Evolutionary conservation across 2,888 invertebrate genomes (phyloP).

Genomic region (Eupsilia transversa): DNA sequence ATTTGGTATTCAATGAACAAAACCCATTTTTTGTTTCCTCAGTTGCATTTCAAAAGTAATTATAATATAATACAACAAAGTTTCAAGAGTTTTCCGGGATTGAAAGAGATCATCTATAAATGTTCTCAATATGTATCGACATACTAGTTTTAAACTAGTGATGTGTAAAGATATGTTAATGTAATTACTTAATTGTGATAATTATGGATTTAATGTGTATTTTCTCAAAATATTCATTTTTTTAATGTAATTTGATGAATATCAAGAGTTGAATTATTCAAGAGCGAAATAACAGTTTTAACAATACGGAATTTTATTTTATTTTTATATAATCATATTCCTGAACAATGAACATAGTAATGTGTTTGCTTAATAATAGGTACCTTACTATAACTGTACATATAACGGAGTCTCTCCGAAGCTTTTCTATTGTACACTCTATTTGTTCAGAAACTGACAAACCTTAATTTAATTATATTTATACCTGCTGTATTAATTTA

Average conservation of each 20-base stretch:
- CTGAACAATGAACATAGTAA: not conserved
- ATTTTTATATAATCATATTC: not conserved
- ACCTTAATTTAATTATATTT: not conserved
- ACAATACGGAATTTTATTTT: not conserved
- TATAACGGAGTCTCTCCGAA: not conserved
- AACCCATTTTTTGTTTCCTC: conserved; percentile 9
- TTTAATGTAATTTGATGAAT: not conserved
- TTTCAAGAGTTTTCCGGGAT: conserved; percentile 2
- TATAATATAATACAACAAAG: not conserved
- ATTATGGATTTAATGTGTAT: no score
- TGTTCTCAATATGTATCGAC: not conserved
- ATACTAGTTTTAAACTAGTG: not conserved
- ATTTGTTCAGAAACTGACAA: not conserved
- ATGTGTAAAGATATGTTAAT: conserved; percentile 8
- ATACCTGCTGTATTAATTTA: not conserved
- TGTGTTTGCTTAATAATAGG: not conserved
- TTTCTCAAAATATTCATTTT: not conserved
- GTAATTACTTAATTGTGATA: not conserved
- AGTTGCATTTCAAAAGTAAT: not conserved
- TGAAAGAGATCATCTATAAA: not conserved
- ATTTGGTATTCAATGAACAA: conserved; percentile 32
- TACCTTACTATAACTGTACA: no score
- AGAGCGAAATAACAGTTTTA: not conserved
- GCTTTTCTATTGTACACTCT: not conserved
- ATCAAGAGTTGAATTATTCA: not conserved